Conservation (phyloP, 2,797 vertebrate species). For the Spinus olivaceus region DNA sequence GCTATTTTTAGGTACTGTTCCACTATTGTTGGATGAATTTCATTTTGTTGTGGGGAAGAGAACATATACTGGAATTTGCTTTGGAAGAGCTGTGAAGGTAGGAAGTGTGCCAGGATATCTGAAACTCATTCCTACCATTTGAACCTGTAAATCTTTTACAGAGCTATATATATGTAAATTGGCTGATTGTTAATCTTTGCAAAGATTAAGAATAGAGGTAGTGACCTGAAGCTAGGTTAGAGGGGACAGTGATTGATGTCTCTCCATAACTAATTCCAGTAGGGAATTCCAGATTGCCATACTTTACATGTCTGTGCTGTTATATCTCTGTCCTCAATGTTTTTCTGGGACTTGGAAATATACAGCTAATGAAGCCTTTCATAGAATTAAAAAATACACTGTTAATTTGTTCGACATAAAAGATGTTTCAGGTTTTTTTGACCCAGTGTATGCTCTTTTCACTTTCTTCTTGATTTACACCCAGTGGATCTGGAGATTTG, state of each 20-base stretch:
- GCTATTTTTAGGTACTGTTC: neutral
- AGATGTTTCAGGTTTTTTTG: neutral
- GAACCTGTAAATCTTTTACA: conserved; percentile 52
- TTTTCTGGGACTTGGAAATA: neutral
- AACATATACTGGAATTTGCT: neutral
- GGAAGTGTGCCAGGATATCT: neutral
- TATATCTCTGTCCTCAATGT: neutral
- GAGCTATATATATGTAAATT: neutral
- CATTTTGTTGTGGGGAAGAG: neutral
- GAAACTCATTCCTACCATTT: neutral
- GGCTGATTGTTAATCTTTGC: conserved; percentile 38
- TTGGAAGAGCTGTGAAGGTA: neutral
- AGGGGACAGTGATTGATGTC: neutral
- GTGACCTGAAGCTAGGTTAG: conserved; percentile 9
- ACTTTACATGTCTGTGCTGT: neutral
- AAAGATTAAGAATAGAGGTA: conserved; percentile 38
- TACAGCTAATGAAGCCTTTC: neutral
- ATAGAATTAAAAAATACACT: neutral
- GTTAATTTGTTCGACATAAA: neutral
- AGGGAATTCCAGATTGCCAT: neutral
- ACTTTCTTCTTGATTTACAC: neutral
- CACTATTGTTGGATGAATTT: neutral
- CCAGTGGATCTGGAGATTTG: neutral
- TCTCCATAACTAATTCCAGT: neutral
- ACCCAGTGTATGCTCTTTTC: neutral